phyloP scores from a whole-genome alignment of 2,797 vertebrate genomes.

The Alfaro cultratus region DNA sequence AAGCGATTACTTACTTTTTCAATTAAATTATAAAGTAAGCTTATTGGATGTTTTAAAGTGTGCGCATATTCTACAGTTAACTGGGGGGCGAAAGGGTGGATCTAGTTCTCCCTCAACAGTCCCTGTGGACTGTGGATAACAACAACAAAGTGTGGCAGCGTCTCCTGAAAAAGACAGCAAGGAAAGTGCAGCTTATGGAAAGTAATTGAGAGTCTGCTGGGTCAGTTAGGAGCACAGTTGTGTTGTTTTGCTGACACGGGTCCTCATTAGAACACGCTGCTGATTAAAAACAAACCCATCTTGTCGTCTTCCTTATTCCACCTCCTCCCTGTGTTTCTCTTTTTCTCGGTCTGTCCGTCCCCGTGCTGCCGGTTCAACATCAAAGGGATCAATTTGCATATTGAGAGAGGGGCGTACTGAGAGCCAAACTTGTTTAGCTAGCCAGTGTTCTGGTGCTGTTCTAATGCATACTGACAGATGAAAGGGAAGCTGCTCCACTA shows the following conservation, averaged over 20 bases:
- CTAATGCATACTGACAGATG: constrained; percentile 70
- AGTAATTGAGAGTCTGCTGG: constrained; percentile 38
- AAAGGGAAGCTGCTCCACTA: constrained; percentile 60
- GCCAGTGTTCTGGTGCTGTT: constrained; percentile 49
- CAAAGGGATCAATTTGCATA: constrained; percentile 73
- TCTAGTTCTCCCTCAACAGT: constrained; percentile 10
- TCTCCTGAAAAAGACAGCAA: constrained; percentile 21
- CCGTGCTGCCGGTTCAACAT: constrained; percentile 66
- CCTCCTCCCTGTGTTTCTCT: constrained; percentile 21
- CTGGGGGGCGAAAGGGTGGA: not conserved
- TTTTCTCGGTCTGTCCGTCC: constrained; percentile 51
- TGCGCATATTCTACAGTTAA: constrained; percentile 24
- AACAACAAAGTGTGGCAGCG: constrained; percentile 39
- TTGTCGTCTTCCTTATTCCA: constrained; percentile 25
- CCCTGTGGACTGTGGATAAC: constrained; percentile 14
- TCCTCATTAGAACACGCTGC: constrained; percentile 63
- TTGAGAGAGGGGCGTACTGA: constrained; percentile 46
- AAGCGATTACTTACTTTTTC: constrained; percentile 1
- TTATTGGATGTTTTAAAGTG: constrained; percentile 28
- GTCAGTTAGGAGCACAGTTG: constrained; percentile 39
- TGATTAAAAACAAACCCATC: constrained; percentile 62
- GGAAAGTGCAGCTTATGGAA: constrained; percentile 20
- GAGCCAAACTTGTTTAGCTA: constrained; percentile 66
- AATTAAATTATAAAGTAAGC: constrained; percentile 14
- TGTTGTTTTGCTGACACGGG: constrained; percentile 64